Evolutionary conservation across 2,888 invertebrate genomes (phyloP).

Genomic region (Xestia ashworthii): DNA sequence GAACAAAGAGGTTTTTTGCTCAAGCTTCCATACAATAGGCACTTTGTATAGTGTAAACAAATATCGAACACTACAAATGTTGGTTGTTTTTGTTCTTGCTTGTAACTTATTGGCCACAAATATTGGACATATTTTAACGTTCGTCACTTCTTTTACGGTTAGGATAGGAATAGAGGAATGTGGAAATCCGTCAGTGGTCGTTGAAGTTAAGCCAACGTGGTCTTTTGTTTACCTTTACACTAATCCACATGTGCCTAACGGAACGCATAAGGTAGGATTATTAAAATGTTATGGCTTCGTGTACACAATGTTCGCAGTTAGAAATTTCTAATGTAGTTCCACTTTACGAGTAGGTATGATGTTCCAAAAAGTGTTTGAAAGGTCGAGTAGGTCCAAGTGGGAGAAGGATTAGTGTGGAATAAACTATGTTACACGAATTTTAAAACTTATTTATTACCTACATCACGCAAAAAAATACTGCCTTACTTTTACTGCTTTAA

Average conservation of each 20-base stretch:
- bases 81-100: constrained; percentile 27
- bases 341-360: background rate
- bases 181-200: background rate
- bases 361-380: background rate
- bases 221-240: background rate
- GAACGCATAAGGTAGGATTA: background rate
- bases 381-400: background rate
- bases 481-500: background rate
- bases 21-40: constrained; percentile 36
- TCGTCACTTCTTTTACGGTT: background rate
- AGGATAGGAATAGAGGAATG: background rate
- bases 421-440: constrained; percentile 10
- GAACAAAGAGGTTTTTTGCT: constrained; percentile 59
- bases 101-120: constrained; percentile 15
- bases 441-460: constrained; percentile 28
- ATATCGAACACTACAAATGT: constrained; percentile 24
- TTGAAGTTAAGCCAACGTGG: constrained; percentile 1
- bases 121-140: constrained; percentile 31
- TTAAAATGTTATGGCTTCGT: background rate
- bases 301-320: background rate
- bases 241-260: background rate
- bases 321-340: background rate
- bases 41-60: constrained; percentile 40
- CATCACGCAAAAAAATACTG: background rate
- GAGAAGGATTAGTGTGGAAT: background rate